These are phyloP conservation scores for Falco cherrug DNA, from an alignment of 2,797 vertebrate species.

Conservation along the genomic window DNA sequence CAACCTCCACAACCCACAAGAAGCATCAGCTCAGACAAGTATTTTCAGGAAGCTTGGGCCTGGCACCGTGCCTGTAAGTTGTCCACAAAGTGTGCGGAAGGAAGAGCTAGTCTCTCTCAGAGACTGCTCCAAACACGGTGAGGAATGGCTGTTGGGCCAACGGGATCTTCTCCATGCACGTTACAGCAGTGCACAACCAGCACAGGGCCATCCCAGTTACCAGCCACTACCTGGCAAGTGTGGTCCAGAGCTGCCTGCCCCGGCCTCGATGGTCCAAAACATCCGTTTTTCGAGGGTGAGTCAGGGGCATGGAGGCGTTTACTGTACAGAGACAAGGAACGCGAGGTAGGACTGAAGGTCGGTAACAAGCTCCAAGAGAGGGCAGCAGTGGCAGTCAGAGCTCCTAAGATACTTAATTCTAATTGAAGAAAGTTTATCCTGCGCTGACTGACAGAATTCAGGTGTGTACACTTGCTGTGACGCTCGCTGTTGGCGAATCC, in stretches of 20 bases:
- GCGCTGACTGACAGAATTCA: background rate
- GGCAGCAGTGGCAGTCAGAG: background rate
- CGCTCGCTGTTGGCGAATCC: background rate
- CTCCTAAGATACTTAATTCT: background rate
- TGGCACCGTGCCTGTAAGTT: background rate
- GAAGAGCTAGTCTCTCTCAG: background rate
- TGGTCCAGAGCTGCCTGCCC: background rate
- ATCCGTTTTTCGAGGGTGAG: background rate
- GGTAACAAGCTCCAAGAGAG: background rate
- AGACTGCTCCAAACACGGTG: background rate
- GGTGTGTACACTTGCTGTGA: background rate
- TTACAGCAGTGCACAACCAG: background rate
- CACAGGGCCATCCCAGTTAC: background rate
- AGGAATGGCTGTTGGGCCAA: background rate
- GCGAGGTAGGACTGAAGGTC: background rate
- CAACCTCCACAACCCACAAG: background rate
- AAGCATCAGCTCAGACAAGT: background rate
- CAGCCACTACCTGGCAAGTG: background rate
- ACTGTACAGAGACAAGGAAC: background rate
- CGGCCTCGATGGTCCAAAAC: background rate
- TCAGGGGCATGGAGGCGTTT: background rate
- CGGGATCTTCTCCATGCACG: background rate
- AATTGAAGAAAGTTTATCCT: background rate
- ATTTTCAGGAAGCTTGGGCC: background rate
- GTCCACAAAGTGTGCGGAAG: background rate